Conservation (phyloP, 2,888 invertebrate species). For the Hypsopygia costalis region DNA sequence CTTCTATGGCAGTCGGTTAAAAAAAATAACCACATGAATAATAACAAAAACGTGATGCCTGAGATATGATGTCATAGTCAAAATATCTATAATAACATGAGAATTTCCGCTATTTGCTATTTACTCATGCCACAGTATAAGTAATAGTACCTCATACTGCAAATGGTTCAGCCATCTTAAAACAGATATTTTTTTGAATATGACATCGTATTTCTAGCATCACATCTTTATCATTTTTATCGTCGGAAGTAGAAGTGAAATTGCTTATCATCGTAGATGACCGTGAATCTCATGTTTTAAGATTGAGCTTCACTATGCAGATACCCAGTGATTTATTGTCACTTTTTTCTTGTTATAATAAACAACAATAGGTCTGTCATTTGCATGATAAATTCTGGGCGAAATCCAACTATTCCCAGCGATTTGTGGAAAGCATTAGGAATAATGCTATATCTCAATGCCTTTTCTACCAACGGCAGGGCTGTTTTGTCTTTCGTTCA, state of each 20-base stretch:
- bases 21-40: too few relatives aligned
- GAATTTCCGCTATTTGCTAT: too few relatives aligned
- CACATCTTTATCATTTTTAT: background rate
- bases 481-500: too few relatives aligned
- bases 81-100: too few relatives aligned
- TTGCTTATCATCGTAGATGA: constrained; percentile 2
- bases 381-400: constrained; percentile 31
- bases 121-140: too few relatives aligned
- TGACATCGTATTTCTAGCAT: background rate
- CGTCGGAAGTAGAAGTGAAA: background rate
- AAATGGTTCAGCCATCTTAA: too few relatives aligned
- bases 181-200: too few relatives aligned
- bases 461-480: background rate
- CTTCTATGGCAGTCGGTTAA: too few relatives aligned
- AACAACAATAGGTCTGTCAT: constrained; percentile 41
- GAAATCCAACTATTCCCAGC: constrained; percentile 21
- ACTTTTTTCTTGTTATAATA: constrained; percentile 39
- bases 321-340: constrained; percentile 44
- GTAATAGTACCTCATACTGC: too few relatives aligned
- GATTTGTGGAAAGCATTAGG: constrained; percentile 19
- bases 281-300: constrained; percentile 25
- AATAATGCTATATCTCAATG: background rate
- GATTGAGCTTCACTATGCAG: constrained; percentile 36
- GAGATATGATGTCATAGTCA: too few relatives aligned
- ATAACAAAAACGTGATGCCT: too few relatives aligned